Percentiles rank a stretch among this genome's conserved stretches.
Conservation (phyloP, 2,888 invertebrate species). For the Trilocha varians region DNA sequence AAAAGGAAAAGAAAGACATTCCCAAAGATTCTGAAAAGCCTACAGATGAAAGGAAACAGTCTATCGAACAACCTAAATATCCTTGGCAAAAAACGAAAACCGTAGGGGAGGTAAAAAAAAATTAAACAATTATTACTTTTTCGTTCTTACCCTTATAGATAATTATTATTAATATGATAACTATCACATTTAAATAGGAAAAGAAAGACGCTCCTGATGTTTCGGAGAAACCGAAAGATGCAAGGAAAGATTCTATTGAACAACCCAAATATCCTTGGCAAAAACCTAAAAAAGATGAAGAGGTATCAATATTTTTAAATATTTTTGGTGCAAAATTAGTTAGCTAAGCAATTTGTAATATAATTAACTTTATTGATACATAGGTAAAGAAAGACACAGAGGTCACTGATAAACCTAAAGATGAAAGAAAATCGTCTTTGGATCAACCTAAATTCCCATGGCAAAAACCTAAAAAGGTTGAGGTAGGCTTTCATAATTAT, state of each 20-base stretch:
- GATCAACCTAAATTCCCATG: neutral
- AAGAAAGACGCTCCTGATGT: neutral
- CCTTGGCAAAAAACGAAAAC: too few relatives aligned
- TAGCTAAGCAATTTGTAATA: too few relatives aligned
- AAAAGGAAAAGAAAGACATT: too few relatives aligned
- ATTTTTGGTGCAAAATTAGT: too few relatives aligned
- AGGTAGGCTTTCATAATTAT: conserved; percentile 8
- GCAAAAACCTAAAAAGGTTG: conserved; percentile 11
- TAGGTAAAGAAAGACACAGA: neutral
- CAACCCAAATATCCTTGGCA: conserved; percentile 12
- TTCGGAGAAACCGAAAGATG: conserved; percentile 6
- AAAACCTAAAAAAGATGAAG: conserved; percentile 13
- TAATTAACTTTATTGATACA: too few relatives aligned
- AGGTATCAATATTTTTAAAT: conserved; percentile 12
- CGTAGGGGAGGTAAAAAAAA: too few relatives aligned
- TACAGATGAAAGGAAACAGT: too few relatives aligned
- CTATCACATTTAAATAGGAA: neutral
- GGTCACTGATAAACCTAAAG: neutral
- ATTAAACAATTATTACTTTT: too few relatives aligned
- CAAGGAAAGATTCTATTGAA: conserved; percentile 10
- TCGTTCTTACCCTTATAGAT: too few relatives aligned
- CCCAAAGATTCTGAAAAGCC: too few relatives aligned
- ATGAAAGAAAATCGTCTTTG: neutral
- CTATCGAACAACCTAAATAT: too few relatives aligned
- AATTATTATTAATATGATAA: too few relatives aligned